A percentile compares a stretch with the other conserved stretches of the same genome.
These are phyloP conservation scores for Agelaius tricolor DNA, from an alignment of 2,113 vertebrate genomes.

Conservation along the genomic window DNA sequence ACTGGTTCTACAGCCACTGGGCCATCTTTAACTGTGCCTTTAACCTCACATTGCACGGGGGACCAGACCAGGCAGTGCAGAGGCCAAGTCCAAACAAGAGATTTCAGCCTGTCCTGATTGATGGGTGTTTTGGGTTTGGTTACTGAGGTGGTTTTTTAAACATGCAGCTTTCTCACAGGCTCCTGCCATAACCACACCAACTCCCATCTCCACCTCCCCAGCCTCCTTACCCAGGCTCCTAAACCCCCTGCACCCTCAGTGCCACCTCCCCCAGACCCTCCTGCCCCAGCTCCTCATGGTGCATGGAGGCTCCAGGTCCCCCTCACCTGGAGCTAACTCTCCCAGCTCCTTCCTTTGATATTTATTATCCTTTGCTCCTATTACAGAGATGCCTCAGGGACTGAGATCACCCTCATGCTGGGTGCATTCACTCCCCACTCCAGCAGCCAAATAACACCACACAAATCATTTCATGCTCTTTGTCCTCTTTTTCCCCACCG, in stretches of 20 bases:
- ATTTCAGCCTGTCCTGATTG: background rate
- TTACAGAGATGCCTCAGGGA: background rate
- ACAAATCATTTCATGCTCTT: fast-evolving
- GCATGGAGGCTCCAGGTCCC: background rate
- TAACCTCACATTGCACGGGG: fast-evolving
- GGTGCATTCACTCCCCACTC: background rate
- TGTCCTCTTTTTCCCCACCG: fast-evolving
- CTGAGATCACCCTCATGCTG: fast-evolving
- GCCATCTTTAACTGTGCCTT: background rate
- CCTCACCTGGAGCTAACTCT: background rate
- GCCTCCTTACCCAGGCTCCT: background rate
- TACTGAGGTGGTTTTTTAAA: background rate
- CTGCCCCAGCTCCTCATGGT: background rate
- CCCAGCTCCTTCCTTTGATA: background rate
- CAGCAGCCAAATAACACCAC: background rate
- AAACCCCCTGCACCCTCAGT: background rate
- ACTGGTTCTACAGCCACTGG: background rate
- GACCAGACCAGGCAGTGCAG: background rate
- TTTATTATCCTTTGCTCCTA: background rate
- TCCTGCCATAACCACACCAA: background rate
- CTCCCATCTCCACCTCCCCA: background rate
- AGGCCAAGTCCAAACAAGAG: background rate
- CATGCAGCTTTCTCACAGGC: fast-evolving
- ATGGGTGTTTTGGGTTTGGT: fast-evolving
- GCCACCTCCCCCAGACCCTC: background rate